Percentiles rank a stretch among this genome's conserved stretches.
phyloP scores from a whole-genome alignment of 2,797 vertebrate genomes.

The Malacoctenus gilli region DNA sequence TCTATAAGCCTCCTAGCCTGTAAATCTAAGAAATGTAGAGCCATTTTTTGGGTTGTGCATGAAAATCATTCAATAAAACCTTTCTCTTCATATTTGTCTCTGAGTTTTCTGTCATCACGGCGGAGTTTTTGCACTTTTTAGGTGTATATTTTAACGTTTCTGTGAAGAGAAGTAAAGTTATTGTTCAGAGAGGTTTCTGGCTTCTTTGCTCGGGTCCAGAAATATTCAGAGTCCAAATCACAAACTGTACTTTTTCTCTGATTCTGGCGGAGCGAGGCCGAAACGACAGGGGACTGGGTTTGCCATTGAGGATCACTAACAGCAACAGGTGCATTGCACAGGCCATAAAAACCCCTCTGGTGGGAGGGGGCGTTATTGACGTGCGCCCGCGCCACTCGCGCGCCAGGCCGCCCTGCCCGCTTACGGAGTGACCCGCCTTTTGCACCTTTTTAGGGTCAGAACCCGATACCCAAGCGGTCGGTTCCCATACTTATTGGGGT shows the following conservation, averaged over 20 bases:
- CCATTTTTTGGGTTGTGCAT: constrained; percentile 69
- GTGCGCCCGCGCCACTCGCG: constrained; percentile 48
- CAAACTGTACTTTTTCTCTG: no score
- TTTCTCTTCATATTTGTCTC: constrained; percentile 33
- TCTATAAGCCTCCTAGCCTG: constrained; percentile 56
- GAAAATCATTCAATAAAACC: constrained; percentile 74
- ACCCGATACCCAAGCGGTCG: constrained; percentile 72
- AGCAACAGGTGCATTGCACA: constrained; percentile 81
- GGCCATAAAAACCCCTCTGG: constrained; percentile 65
- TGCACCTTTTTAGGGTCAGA: constrained; percentile 82
- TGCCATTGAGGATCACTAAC: constrained; percentile 67
- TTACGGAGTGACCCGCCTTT: constrained; percentile 63
- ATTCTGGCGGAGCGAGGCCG: constrained; percentile 12
- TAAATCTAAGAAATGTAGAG: constrained; percentile 61
- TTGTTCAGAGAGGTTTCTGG: no score
- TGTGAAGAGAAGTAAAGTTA: no score
- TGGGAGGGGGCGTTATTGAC: constrained; percentile 60
- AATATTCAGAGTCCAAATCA: no score
- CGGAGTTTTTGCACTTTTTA: no score
- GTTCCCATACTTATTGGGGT: constrained; percentile 85
- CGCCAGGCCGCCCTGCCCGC: constrained; percentile 7
- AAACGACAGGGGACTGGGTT: constrained; percentile 27
- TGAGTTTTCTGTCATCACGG: constrained; percentile 43
- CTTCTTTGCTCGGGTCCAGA: no score
- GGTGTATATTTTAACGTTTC: no score